Percentiles rank a stretch among this genome's conserved stretches.
Conservation (phyloP, 2,113 vertebrate genomes). For the Muscicapa adusta region DNA sequence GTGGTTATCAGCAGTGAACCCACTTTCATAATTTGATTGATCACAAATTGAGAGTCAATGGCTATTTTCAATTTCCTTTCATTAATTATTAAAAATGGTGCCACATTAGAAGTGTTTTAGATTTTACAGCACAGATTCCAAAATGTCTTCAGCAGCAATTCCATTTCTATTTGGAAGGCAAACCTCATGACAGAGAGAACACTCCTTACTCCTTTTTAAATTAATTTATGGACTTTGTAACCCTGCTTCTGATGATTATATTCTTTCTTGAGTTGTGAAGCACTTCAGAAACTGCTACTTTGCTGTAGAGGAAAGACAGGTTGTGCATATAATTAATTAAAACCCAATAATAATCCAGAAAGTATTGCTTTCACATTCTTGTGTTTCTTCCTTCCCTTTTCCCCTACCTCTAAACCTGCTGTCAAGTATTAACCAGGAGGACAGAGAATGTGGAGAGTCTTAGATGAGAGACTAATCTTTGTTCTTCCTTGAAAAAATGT, state of each 20-base stretch:
- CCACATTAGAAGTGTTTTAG: neutral
- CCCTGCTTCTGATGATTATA: neutral
- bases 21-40: neutral
- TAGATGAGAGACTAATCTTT: neutral
- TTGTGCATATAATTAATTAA: neutral
- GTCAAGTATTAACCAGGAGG: neutral
- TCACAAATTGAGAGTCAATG: neutral
- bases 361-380: neutral
- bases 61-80: neutral
- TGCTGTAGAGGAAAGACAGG: neutral
- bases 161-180: neutral
- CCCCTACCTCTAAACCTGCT: neutral
- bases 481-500: neutral
- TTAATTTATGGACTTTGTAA: neutral
- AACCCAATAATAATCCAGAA: neutral
- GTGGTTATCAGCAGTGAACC: neutral
- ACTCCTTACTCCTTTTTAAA: neutral
- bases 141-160: neutral
- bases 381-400: neutral
- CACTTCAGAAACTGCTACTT: neutral
- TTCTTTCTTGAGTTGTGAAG: neutral
- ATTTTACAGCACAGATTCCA: neutral
- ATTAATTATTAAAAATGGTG: conserved; percentile 10
- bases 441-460: neutral
- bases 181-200: neutral